Percentiles rank a stretch among this genome's conserved stretches.
Conservation (phyloP, 2,888 invertebrate species). For the Andrena marginata region DNA sequence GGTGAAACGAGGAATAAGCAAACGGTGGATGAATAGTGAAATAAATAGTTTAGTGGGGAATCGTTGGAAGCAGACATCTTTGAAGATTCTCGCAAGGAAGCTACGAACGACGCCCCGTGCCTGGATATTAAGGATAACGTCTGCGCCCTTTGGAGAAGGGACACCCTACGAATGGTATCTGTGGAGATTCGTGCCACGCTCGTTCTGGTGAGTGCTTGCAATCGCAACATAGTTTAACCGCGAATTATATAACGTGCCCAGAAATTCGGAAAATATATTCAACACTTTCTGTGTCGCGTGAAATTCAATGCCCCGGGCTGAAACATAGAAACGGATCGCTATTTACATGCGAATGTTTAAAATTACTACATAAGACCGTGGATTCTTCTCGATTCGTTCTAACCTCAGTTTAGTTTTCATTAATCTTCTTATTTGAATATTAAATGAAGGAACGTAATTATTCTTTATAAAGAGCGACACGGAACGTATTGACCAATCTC, state of each 20-base stretch:
- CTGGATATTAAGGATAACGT: slow-evolving; percentile 40
- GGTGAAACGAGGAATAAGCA: slow-evolving; percentile 4
- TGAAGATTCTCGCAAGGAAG: not conserved
- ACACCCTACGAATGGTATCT: slow-evolving; percentile 48
- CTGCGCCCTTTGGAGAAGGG: slow-evolving; percentile 14
- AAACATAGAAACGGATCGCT: slow-evolving; percentile 9
- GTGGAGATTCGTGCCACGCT: slow-evolving; percentile 25
- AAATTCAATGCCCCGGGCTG: not conserved
- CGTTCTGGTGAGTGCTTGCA: slow-evolving; percentile 53
- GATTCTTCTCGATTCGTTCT: slow-evolving; percentile 3
- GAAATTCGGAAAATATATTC: not conserved
- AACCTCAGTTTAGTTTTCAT: not conserved
- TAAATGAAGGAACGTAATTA: not conserved
- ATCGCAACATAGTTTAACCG: not conserved
- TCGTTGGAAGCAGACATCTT: not conserved
- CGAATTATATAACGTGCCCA: not conserved
- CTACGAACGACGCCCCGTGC: not conserved
- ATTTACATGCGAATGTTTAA: slow-evolving; percentile 21
- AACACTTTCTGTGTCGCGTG: not conserved
- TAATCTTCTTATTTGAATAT: not conserved
- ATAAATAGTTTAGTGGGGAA: slow-evolving; percentile 39
- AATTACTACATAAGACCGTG: slow-evolving; percentile 8
- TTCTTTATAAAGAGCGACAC: not conserved
- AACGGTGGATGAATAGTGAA: slow-evolving; percentile 21
- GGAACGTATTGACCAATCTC: not conserved